Evolutionary conservation across 2,888 invertebrate species (phyloP).

Genomic region (Drosophila recens): DNA sequence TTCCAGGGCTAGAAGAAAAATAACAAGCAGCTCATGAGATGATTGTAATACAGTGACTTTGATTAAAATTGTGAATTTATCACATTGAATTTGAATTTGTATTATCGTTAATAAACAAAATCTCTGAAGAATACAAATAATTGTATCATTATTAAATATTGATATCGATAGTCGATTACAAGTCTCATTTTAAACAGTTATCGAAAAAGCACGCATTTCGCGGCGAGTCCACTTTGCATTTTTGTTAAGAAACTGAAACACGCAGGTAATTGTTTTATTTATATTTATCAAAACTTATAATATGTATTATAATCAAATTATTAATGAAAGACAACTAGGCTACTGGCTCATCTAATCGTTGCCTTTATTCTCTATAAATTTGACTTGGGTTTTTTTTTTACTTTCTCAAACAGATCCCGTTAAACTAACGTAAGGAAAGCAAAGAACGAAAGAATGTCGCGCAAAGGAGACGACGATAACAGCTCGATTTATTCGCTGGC

Average conservation of each 20-base stretch:
- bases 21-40: neutral
- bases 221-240: neutral
- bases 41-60: too few species aligned
- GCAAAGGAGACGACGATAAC: constrained; percentile 3
- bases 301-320: too few species aligned
- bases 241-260: too few species aligned
- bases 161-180: neutral
- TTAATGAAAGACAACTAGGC: too few species aligned
- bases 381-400: neutral
- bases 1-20: neutral
- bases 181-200: neutral
- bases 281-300: too few species aligned
- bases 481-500: neutral
- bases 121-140: neutral
- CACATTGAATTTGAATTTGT: neutral
- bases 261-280: neutral
- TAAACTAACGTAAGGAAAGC: neutral
- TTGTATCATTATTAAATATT: too few species aligned
- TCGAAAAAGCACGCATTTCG: neutral
- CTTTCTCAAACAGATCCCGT: neutral
- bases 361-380: neutral
- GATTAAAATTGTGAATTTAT: neutral
- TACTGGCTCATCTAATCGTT: neutral
- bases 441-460: neutral
- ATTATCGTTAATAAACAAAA: neutral